A percentile compares a stretch with the other conserved stretches of the same genome.
phyloP scores from a whole-genome alignment of 2,888 invertebrate genomes.

The Seladonia tumulorum region DNA sequence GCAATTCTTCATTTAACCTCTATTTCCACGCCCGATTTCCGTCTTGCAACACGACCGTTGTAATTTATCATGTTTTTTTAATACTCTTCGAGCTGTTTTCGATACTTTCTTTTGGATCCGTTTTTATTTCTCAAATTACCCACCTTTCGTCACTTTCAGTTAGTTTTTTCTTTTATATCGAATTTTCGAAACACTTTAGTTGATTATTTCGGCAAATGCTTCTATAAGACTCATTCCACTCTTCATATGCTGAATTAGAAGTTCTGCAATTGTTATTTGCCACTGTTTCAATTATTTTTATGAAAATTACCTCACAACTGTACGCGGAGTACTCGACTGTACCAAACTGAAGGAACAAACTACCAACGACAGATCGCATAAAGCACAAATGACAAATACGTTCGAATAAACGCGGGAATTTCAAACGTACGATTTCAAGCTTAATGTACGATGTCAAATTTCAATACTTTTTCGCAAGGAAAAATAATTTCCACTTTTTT shows the following conservation, averaged over 20 bases:
- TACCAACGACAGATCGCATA: neutral
- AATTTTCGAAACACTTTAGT: neutral
- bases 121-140: too few species aligned
- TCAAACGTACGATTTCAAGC: neutral
- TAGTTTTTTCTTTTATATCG: too few species aligned
- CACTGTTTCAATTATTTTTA: neutral
- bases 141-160: too few species aligned
- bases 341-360: neutral
- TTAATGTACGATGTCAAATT: too few species aligned
- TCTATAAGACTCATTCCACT: too few species aligned
- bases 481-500: neutral
- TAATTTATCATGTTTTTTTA: too few species aligned
- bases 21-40: too few species aligned
- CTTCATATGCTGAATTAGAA: too few species aligned
- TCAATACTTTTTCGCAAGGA: neutral
- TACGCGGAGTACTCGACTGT: neutral
- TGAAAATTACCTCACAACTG: neutral
- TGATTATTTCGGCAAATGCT: neutral
- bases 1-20: too few species aligned
- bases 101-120: too few species aligned
- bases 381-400: neutral
- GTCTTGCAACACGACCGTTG: too few species aligned
- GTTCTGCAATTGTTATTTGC: neutral
- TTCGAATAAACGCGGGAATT: neutral
- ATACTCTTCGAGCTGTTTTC: too few species aligned